Evolutionary conservation across 2,113 vertebrate genomes (phyloP).

Genomic region (Archilochus colubris): DNA sequence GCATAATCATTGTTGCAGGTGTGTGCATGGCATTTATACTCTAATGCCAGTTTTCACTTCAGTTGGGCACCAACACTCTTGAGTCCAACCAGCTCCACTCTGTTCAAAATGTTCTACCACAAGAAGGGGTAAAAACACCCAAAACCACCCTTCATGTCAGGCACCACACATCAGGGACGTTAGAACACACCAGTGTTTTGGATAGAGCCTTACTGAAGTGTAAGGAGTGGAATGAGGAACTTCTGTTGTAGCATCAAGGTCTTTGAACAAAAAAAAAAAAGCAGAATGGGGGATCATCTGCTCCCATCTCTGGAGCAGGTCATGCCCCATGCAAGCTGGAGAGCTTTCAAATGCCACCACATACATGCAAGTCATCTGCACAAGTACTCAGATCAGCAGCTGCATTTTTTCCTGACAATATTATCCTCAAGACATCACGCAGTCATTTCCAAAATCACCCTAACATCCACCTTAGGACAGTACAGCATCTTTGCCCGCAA

Average conservation of each 20-base stretch:
- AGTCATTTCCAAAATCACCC: not conserved
- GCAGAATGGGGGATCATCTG: not conserved
- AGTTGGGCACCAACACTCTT: not conserved
- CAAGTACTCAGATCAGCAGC: not conserved
- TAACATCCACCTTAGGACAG: not conserved
- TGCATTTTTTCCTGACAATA: not conserved
- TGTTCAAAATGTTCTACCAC: not conserved
- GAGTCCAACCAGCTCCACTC: not conserved
- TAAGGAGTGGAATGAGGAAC: not conserved
- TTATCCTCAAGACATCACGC: not conserved
- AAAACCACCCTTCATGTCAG: not conserved
- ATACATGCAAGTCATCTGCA: not conserved
- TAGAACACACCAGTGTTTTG: not conserved
- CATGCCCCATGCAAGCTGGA: not conserved
- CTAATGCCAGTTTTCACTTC: not conserved
- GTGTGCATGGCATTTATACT: not conserved
- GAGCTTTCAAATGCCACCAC: not conserved
- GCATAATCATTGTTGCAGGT: not conserved
- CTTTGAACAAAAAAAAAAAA: not conserved
- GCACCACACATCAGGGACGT: not conserved
- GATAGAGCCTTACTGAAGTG: not conserved
- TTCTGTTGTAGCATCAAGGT: not conserved
- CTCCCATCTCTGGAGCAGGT: not conserved
- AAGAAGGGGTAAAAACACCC: not conserved
- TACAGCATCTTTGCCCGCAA: not conserved